phyloP scores from a whole-genome alignment of 1,140 invertebrate species.

The Helicoverpa zea region DNA sequence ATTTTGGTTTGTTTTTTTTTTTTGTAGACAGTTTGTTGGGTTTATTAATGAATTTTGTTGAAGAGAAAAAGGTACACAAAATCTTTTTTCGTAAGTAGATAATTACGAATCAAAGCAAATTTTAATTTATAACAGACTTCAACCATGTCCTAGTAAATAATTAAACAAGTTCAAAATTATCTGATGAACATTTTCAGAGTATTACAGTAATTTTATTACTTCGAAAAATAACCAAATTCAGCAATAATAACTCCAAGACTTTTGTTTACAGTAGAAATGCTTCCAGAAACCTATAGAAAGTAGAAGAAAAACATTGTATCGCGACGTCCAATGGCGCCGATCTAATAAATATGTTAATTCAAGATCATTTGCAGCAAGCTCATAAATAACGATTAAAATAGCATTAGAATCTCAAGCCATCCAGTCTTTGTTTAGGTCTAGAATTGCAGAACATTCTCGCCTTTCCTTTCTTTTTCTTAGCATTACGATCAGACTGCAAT shows the following conservation, averaged over 20 bases:
- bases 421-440: not conserved
- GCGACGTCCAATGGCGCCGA: not conserved
- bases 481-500: too few species aligned
- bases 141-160: too few species aligned
- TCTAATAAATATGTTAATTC: slow-evolving; percentile 11
- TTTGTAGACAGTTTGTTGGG: not conserved
- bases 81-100: not conserved
- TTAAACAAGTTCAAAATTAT: too few species aligned
- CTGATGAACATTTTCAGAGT: too few species aligned
- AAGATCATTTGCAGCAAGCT: slow-evolving; percentile 8
- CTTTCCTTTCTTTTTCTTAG: too few species aligned
- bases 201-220: too few species aligned
- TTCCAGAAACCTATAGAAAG: not conserved
- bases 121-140: too few species aligned
- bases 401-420: not conserved
- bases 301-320: not conserved
- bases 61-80: not conserved
- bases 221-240: too few species aligned
- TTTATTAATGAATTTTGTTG: not conserved
- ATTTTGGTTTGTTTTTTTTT: not conserved
- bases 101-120: too few species aligned
- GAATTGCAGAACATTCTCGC: not conserved
- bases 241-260: too few species aligned
- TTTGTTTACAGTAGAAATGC: too few species aligned
- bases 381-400: slow-evolving; percentile 10